Evolutionary conservation across 2,888 invertebrate genomes (phyloP).

Genomic region (Hemicrepidius hirtus): DNA sequence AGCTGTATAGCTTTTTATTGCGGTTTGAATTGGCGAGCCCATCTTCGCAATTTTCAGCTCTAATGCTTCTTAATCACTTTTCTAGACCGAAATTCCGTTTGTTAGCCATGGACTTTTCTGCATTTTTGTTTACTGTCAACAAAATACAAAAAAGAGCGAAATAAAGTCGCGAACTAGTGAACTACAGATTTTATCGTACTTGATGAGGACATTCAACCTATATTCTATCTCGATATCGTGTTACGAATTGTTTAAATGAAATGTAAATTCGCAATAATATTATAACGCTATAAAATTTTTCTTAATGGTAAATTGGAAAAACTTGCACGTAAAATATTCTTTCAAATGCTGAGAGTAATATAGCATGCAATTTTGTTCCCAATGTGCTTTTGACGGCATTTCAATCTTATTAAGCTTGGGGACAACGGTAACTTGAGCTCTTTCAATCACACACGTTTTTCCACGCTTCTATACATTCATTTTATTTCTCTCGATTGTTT

Average conservation of each 20-base stretch:
- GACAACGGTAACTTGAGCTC: conserved; percentile 10
- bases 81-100: conserved; percentile 1
- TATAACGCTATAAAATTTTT: too few relatives aligned
- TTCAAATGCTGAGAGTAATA: neutral
- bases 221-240: too few relatives aligned
- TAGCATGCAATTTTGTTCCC: conserved; percentile 1
- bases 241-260: too few relatives aligned
- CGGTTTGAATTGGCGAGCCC: conserved; percentile 11
- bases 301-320: too few relatives aligned
- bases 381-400: conserved; percentile 13
- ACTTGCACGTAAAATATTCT: neutral
- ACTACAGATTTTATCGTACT: too few relatives aligned
- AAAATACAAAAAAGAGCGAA: neutral
- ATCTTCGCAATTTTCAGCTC: conserved; percentile 19
- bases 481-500: conserved; percentile 10
- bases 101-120: neutral
- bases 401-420: conserved; percentile 11
- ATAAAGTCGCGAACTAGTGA: too few relatives aligned
- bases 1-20: conserved; percentile 29
- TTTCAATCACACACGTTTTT: conserved; percentile 15
- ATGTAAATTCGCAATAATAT: too few relatives aligned
- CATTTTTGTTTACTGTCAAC: neutral
- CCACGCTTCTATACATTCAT: conserved; percentile 5
- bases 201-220: too few relatives aligned
- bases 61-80: conserved; percentile 17